Evolutionary conservation across 2,797 vertebrate species (phyloP).

Genomic region (Aldrovandia affinis): DNA sequence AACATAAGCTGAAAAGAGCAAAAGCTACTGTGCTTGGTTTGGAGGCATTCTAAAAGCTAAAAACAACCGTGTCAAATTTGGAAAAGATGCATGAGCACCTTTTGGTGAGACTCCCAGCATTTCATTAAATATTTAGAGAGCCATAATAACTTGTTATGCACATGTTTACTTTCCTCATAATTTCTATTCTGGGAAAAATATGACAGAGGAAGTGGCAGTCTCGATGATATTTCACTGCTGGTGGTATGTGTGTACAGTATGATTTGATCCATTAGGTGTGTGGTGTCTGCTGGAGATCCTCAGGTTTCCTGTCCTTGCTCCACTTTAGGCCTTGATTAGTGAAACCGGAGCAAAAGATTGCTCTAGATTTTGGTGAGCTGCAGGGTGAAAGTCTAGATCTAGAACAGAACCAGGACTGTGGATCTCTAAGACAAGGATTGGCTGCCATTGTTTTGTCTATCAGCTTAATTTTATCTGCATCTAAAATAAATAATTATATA

Average conservation of each 20-base stretch:
- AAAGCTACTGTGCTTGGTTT: not conserved
- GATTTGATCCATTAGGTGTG: not conserved
- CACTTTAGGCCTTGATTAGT: not conserved
- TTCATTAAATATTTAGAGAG: slow-evolving; percentile 50
- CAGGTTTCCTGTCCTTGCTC: not conserved
- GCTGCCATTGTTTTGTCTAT: not conserved
- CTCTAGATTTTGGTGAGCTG: not conserved
- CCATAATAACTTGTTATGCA: slow-evolving; percentile 47
- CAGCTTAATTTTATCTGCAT: not conserved
- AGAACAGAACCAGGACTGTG: not conserved
- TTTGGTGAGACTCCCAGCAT: slow-evolving; percentile 18
- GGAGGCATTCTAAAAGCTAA: not conserved
- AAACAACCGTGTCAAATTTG: not conserved
- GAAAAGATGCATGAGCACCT: not conserved
- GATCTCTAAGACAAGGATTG: not conserved
- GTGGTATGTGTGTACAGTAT: not conserved
- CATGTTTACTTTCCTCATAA: slow-evolving; percentile 11
- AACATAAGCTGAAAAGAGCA: not conserved
- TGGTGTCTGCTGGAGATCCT: not conserved
- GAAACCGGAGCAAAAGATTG: not conserved
- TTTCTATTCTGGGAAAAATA: slow-evolving; percentile 22
- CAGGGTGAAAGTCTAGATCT: not conserved
- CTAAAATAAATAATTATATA: no score
- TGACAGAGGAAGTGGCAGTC: slow-evolving; percentile 13
- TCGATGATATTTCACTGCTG: not conserved